Percentiles rank a stretch among this genome's conserved stretches.
Evolutionary conservation across 2,113 vertebrate genomes (phyloP).

Genomic region (Limanda limanda): DNA sequence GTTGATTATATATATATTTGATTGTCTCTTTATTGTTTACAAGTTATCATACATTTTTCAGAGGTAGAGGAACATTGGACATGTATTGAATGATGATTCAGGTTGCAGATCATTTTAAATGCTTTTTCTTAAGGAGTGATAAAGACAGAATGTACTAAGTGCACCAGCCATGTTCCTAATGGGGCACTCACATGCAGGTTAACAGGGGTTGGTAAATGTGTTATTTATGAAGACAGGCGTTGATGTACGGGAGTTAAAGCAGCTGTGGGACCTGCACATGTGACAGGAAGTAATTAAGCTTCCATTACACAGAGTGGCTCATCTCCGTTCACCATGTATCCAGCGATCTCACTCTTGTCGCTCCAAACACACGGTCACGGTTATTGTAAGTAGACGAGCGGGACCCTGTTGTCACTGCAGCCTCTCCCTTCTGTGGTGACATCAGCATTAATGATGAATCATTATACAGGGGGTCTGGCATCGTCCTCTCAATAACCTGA

Average conservation of each 20-base stretch:
- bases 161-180: conserved; percentile 24
- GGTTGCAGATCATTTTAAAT: background rate
- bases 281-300: conserved; percentile 70
- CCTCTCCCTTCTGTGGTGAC: conserved; percentile 34
- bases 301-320: conserved; percentile 50
- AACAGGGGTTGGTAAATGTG: conserved; percentile 29
- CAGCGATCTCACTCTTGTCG: conserved; percentile 12
- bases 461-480: conserved; percentile 67
- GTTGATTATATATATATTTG: too few species aligned
- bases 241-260: conserved; percentile 30
- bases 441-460: conserved; percentile 68
- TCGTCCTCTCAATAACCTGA: conserved; percentile 71
- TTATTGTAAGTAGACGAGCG: conserved; percentile 57
- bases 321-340: too few species aligned
- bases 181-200: conserved; percentile 23
- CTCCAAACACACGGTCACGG: conserved; percentile 30
- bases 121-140: background rate
- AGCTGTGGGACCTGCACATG: conserved; percentile 44
- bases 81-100: too few species aligned
- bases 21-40: too few species aligned
- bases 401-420: conserved; percentile 34
- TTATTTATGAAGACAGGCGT: conserved; percentile 35
- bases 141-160: conserved; percentile 31
- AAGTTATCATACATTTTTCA: too few species aligned
- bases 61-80: too few species aligned